Conservation (phyloP, 92 coral and sea anemone species). For the Heteractis magnifica region DNA sequence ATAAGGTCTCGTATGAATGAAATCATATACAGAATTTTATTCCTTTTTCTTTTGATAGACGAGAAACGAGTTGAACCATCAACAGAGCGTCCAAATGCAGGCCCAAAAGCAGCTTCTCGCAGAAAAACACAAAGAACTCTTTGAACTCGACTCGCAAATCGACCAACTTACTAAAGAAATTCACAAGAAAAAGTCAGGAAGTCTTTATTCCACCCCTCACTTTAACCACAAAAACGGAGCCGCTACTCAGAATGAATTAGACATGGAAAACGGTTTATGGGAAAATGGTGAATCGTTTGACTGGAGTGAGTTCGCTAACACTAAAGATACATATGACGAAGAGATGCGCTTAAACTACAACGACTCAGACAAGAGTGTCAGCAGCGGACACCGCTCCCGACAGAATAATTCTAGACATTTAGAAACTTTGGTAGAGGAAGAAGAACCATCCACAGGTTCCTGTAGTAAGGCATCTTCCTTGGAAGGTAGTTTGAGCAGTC, state of each 20-base stretch:
- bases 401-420: constrained; percentile 50
- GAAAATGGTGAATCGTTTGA: constrained; percentile 29
- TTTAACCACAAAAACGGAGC: constrained; percentile 14
- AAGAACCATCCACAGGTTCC: constrained; percentile 51
- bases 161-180: constrained; percentile 58
- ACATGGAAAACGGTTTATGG: constrained; percentile 35
- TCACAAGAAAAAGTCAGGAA: constrained; percentile 32
- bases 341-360: constrained; percentile 20
- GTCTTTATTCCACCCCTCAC: constrained; percentile 13
- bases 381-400: constrained; percentile 17
- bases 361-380: constrained; percentile 18
- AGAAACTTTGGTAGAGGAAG: constrained; percentile 77
- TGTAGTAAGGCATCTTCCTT: constrained; percentile 39
- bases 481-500: constrained; percentile 16
- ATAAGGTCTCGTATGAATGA: not conserved
- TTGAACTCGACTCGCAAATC: constrained; percentile 77
- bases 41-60: constrained; percentile 33
- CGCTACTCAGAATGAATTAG: constrained; percentile 12
- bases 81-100: constrained; percentile 81
- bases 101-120: constrained; percentile 85
- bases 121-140: constrained; percentile 78
- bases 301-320: constrained; percentile 25
- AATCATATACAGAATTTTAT: not conserved
- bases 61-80: constrained; percentile 80
- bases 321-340: constrained; percentile 27